Base-by-base conservation (phyloP, 2,113 vertebrate species). In the Polypterus senegalus region DNA sequence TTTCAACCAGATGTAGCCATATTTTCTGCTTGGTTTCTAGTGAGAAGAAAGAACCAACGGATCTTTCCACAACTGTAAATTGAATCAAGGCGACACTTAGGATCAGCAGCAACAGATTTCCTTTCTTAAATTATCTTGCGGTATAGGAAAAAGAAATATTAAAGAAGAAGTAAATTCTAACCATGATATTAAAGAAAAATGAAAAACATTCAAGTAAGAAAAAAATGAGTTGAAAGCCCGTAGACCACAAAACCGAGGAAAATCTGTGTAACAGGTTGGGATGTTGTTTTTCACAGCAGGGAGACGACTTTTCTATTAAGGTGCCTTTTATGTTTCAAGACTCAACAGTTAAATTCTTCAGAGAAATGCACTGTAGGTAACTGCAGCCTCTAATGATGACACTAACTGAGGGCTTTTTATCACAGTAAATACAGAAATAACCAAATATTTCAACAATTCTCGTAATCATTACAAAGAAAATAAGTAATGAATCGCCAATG, bases 221-320 rank as follows among this genome's bases (percentile, higher is more conserved):
- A 27, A 63, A 67, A 59, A 55, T 57, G 59, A 70, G 72, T 58
- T 10, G 54, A 49, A 27, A 67, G 66, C 63, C 59, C 68, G 55
- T 61, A 68, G 58, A 68, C 65, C 66, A 60, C 71, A 75, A 67
- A 77, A 65, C 59, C 66, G 58, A 65, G 57, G 47, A 72, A 77
- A 70, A 65, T 73, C 75, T 77, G 77, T 60, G 75, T 69, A 74
- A 74, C 71, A 82, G 71, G 61, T 73, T 76, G 65, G 71, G 53
- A 68, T 61, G 67, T 66, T 61, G 62, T 61, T 73, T 66, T 69
- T 70, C 68, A 71, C 67, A 54, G 60, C 60, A 27, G 66, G 57
- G 65, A 59, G 74, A 77, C 75, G 72, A 83, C 67, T 75, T 77
- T 52, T 78, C 71, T 70, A 73, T 73, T 69, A 66, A 67, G 56